Evolutionary conservation across 2,113 vertebrate genomes (phyloP).

Genomic region (Pleuronectes platessa): DNA sequence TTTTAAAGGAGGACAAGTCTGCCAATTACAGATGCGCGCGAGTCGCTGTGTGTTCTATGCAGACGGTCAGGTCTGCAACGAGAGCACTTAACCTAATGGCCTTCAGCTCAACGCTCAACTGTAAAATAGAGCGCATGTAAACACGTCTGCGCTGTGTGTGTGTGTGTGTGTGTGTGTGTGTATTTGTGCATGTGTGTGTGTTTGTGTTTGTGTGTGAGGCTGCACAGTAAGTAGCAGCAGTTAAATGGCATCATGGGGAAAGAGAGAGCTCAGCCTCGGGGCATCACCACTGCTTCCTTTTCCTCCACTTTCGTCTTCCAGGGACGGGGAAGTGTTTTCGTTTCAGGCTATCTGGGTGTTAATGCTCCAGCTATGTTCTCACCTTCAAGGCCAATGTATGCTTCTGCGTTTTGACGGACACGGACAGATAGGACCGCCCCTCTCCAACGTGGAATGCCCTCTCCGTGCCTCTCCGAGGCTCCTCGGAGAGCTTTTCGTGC

Average conservation of each 20-base stretch:
- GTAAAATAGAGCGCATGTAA: slow-evolving; percentile 52
- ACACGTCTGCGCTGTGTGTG: slow-evolving; percentile 29
- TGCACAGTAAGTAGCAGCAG: slow-evolving; percentile 35
- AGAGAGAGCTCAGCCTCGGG: slow-evolving; percentile 14
- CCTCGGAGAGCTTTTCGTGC: too few species aligned
- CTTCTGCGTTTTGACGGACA: too few species aligned
- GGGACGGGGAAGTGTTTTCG: background rate
- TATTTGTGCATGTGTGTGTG: slow-evolving; percentile 3
- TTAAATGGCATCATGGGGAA: slow-evolving; percentile 52
- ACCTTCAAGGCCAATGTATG: too few species aligned
- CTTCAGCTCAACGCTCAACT: slow-evolving; percentile 34
- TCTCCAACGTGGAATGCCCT: too few species aligned
- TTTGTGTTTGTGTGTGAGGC: slow-evolving; percentile 20
- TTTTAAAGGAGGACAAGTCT: slow-evolving; percentile 9
- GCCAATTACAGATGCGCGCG: slow-evolving; percentile 30
- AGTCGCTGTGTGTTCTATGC: slow-evolving; percentile 6
- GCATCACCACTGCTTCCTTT: slow-evolving; percentile 12
- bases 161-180: background rate
- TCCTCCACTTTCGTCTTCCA: background rate
- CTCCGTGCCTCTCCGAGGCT: too few species aligned
- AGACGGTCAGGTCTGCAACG: slow-evolving; percentile 9
- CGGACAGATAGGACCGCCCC: too few species aligned
- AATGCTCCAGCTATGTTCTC: slow-evolving; percentile 29
- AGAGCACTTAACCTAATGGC: slow-evolving; percentile 66
- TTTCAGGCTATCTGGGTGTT: slow-evolving; percentile 13